Evolutionary conservation across 2,888 invertebrate species (phyloP), one percentile per base, ranked within the genome.

Genomic region (Zaprionus lineosus): DNA sequence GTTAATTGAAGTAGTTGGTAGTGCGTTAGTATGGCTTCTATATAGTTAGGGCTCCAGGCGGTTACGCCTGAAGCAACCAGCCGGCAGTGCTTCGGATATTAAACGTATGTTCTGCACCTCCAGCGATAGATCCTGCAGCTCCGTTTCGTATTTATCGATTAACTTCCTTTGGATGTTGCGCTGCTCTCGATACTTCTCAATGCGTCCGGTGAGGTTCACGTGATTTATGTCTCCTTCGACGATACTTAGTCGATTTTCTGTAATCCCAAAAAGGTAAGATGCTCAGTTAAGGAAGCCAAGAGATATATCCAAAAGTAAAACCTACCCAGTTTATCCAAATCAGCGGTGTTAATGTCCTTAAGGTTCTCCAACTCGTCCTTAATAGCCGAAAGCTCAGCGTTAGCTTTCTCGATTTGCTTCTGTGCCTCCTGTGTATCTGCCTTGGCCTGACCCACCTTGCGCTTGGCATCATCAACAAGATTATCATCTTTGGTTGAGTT

Each of bases 361-460:
- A 96, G 91, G 81, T 94, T 94, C 69, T 93, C 92, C 11, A 97
- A 90, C 81, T 96, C 95, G 14, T 93, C 93, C 85, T 94, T 93
- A 51, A 97, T 96, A 33, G 92, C 93, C 57, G 94, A 92, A 2
- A 98, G 93, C 66, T 95, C 95, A 4, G 92, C 92, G 33, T 96
- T 91, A 0, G 97, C 96, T 75, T 95, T 94, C 16, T 94, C 92
- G 0, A 98, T 96, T 90, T 95, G 95, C 67, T 94, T 93, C 48
- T 95, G 93, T 0, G 97, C 96, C 74, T 95, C 94, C 43, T 93
- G 92, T 0, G 97, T 95, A 71, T 95, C 95, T 3, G 93, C 95
- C 86, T 95, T 96, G 0, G 97, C 97, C 91, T 95, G 94, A 3
- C 96, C 96, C 14, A 98, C 97, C 91, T 94, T 94, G 90, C 93